Evolutionary conservation across 2,113 vertebrate genomes (phyloP), one percentile per base, ranked within the genome.

Genomic region (Rhea americana): DNA sequence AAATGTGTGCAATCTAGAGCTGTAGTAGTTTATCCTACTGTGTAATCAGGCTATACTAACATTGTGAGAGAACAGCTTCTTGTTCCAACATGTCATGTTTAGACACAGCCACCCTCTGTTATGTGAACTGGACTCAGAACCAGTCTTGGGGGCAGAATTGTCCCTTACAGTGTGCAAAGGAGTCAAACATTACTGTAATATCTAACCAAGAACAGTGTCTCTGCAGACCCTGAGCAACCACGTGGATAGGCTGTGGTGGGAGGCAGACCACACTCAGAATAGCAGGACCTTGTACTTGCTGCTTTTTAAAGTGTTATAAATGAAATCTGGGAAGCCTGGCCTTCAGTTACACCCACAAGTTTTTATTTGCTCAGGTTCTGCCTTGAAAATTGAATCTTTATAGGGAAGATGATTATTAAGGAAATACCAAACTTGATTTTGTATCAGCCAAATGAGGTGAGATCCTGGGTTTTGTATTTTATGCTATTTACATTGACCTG

Each of bases 401-500:
- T 21, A 51, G 82, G 17, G 20, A 62, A 63, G 18, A 21, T 10
- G 18, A 21, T 39, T 37, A 2, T 43, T 74, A 65, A 2, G 7
- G 73, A 59, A 82, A 48, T 2, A 7, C 21, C 3, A 4, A 9
- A 13, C 3, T 39, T 3, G 1, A 4, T 77, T 63, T 63, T 78
- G 7, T 30, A 2, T 65, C 58, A 70, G 3, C 74, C 21, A 48
- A 68, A 63, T 35, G 35, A 35, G 35, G 26, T 17, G 47, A 8
- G 5, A 75, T 59, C 17, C 9, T 61, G 18, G 8, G 1, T 11
- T 71, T 63, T 41, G 41, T 9, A 63, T 7, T n/a, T 47, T 12
- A 9, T 0, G 9, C 11, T 0, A 0, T 47, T 16, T n/a, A 72
- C 32, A 26, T 48, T n/a, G 62, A 35, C 32, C 9, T 51, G 3